Base-by-base conservation (phyloP, 2,113 vertebrate species). In the Cinclus cinclus region DNA sequence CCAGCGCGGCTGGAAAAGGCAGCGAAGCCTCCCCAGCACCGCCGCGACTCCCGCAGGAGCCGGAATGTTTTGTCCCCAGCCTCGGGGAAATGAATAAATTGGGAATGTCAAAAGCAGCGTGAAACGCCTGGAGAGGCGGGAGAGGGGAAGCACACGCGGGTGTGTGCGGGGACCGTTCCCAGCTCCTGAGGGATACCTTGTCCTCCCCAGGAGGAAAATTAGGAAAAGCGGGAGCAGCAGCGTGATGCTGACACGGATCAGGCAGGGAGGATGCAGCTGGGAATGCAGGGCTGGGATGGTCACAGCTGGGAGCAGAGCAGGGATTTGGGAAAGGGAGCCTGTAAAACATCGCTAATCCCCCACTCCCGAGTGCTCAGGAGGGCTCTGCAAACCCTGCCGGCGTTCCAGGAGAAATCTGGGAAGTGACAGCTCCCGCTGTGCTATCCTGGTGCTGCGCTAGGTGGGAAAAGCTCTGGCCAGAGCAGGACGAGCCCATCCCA, bases 161-260 rank as follows among this genome's bases (percentile, higher is more conserved):
- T 13, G 6, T 1, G 4, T 4, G 18, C 1, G 49, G 15, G 1
- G 76, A 0, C n/a, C 1, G 28, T 20, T 83, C 68, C 81, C 82
- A 28, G 3, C 3, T 3, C 58, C 85, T 1, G 5, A 10, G 56
- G 0, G 2, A 35, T 37, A 42, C 4, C 42, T 4, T 1, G 11
- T 35, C 44, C 62, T 63, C 67, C 28, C 77, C 67, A 8, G n/a
- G 15, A 35, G 52, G 7, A 3, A 2, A 55, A 35, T 4, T 0
- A 24, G 42, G 30, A 10, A 28, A 78, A 52, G 4, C 0, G 11
- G 0, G 21, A 80, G 62, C 70, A 21, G 55, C 65, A 1, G 5
- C 2, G 37, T 2, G 83, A 22, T 18, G 25, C n/a, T 9, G 28
- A 4, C 18, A 3, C 14, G 68, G 74, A 71, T 13, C 59, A 37